Conservation (phyloP, 1,140 invertebrate species). For the Armadillidium nasatum region DNA sequence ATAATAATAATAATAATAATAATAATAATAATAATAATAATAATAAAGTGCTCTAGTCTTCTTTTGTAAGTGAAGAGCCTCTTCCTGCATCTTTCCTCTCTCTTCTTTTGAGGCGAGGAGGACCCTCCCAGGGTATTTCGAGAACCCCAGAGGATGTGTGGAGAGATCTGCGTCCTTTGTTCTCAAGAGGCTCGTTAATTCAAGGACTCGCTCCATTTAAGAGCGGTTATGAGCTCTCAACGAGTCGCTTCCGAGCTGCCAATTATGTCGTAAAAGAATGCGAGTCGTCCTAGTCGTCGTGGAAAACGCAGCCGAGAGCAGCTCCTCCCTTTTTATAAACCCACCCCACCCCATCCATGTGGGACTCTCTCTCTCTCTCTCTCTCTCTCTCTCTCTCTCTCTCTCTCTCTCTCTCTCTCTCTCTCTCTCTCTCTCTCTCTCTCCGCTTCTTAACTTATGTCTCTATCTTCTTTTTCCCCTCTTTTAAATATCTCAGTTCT, state of each 20-base stretch:
- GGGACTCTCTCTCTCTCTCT: too few relatives aligned
- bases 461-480: too few relatives aligned
- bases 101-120: background rate
- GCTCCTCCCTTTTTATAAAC: too few relatives aligned
- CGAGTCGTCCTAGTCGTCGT: too few relatives aligned
- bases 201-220: background rate
- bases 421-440: constrained; percentile 10
- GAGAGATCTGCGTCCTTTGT: constrained; percentile 2
- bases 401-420: background rate
- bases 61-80: background rate
- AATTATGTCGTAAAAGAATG: background rate
- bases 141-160: background rate
- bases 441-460: background rate
- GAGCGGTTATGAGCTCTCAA: constrained; percentile 9
- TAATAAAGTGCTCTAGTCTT: background rate
- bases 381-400: background rate
- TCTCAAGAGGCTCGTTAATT: background rate
- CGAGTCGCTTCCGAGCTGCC: background rate
- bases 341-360: too few relatives aligned
- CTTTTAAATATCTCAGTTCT: too few relatives aligned
- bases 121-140: background rate
- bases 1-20: too few relatives aligned
- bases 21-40: too few relatives aligned
- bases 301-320: too few relatives aligned
- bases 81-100: background rate